These are phyloP conservation scores for Alviniconcha strummeri DNA, from an alignment of 2,888 invertebrate species.

Conservation along the genomic window DNA sequence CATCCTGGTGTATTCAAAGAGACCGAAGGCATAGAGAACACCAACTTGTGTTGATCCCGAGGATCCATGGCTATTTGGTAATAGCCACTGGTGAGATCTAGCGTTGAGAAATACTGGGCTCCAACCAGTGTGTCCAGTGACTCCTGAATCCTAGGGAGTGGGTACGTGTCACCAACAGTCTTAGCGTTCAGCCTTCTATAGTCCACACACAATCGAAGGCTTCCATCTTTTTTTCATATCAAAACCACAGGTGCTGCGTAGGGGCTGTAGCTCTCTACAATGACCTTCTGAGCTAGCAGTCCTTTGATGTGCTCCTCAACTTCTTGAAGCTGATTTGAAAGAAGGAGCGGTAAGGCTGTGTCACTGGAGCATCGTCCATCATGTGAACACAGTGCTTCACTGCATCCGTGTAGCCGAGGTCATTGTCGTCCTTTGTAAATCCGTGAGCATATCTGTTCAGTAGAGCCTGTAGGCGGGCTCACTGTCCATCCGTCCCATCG, in stretches of 20 bases:
- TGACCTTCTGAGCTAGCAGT: too few relatives aligned
- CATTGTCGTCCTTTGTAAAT: too few relatives aligned
- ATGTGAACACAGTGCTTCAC: too few relatives aligned
- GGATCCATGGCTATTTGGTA: slow-evolving; percentile 24
- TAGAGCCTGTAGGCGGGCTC: too few relatives aligned
- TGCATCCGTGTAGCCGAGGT: too few relatives aligned
- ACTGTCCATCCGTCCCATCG: too few relatives aligned
- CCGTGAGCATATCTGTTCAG: too few relatives aligned
- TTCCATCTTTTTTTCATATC: slow-evolving; percentile 13
- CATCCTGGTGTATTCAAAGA: slow-evolving; percentile 9
- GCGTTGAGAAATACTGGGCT: slow-evolving; percentile 10
- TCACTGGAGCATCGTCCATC: too few relatives aligned
- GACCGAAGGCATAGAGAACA: slow-evolving; percentile 11
- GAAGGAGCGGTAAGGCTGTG: too few relatives aligned
- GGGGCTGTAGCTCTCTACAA: neutral
- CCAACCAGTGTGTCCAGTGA: slow-evolving; percentile 14
- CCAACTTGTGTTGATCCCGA: slow-evolving; percentile 1
- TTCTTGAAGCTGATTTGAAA: too few relatives aligned
- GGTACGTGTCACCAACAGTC: neutral
- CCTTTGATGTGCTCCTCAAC: too few relatives aligned
- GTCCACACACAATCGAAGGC: neutral
- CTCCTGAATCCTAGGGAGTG: slow-evolving; percentile 10
- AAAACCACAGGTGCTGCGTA: slow-evolving; percentile 25
- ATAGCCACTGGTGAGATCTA: slow-evolving; percentile 25
- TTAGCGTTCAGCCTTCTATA: neutral